Evolutionary conservation across 2,797 vertebrate species (phyloP).

Genomic region (Schizopygopsis malacanthus): DNA sequence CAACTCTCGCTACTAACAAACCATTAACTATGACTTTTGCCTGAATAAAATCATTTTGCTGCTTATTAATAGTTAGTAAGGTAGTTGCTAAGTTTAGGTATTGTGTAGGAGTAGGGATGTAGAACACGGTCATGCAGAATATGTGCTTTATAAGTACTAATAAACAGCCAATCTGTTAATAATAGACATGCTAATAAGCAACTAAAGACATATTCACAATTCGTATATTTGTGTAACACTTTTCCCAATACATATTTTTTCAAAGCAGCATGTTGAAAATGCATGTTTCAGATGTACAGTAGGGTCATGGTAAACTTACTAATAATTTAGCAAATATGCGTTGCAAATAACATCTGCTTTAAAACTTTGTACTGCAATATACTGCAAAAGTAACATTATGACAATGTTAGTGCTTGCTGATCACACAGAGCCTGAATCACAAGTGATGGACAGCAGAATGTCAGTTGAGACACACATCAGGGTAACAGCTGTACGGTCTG

Average conservation of each 20-base stretch:
- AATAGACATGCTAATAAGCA: background rate
- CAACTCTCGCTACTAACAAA: too few species aligned
- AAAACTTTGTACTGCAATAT: background rate
- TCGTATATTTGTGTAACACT: background rate
- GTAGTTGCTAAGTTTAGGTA: background rate
- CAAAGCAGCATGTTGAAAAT: background rate
- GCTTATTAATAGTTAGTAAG: background rate
- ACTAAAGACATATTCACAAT: background rate
- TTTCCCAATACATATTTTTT: background rate
- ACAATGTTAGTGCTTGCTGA: background rate
- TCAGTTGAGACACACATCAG: background rate
- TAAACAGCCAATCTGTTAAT: background rate
- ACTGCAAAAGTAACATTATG: background rate
- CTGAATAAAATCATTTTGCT: too few species aligned
- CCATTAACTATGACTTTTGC: too few species aligned
- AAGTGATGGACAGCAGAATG: slow-evolving; percentile 1
- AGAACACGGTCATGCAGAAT: too few species aligned
- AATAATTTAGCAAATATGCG: background rate
- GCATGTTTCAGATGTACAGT: background rate
- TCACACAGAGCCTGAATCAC: background rate
- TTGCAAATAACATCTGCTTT: background rate
- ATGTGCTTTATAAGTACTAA: too few species aligned
- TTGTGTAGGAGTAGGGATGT: too few species aligned
- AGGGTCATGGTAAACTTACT: background rate
- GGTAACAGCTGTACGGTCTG: slow-evolving; percentile 12